Conservation (phyloP, 2,888 invertebrate genomes). For the Plagodis pulveraria region DNA sequence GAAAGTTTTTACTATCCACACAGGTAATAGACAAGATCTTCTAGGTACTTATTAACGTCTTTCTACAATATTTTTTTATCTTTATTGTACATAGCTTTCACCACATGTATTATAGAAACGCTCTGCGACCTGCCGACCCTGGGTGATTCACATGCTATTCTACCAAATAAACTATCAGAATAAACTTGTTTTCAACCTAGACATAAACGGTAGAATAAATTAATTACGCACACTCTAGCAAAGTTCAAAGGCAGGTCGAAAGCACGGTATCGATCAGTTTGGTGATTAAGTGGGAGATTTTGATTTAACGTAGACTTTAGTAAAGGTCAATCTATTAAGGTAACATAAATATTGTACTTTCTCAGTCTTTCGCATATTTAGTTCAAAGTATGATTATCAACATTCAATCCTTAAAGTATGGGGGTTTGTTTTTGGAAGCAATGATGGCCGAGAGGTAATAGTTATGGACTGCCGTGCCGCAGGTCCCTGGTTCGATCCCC, state of each 20-base stretch:
- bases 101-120: conserved; percentile 1
- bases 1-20: too few relatives aligned
- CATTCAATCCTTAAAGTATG: too few relatives aligned
- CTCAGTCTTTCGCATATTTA: too few relatives aligned
- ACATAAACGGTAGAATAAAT: conserved; percentile 27
- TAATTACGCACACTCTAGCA: conserved; percentile 45
- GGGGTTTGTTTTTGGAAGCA: too few relatives aligned
- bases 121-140: conserved; percentile 4
- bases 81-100: conserved; percentile 3
- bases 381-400: too few relatives aligned
- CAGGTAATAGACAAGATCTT: too few relatives aligned
- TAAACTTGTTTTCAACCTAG: conserved; percentile 7
- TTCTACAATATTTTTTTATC: neutral
- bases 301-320: neutral
- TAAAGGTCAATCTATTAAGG: too few relatives aligned
- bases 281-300: neutral
- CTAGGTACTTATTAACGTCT: too few relatives aligned
- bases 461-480: too few relatives aligned
- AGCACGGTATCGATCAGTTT: conserved; percentile 31
- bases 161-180: conserved; percentile 2
- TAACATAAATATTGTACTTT: too few relatives aligned
- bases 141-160: conserved; percentile 1
- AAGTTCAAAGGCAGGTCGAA: conserved; percentile 38
- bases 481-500: too few relatives aligned
- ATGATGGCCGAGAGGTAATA: too few relatives aligned